Evolutionary conservation across 2,113 vertebrate species (phyloP), one percentile per base, ranked within the genome.

Genomic region (Ramphastos sulfuratus): DNA sequence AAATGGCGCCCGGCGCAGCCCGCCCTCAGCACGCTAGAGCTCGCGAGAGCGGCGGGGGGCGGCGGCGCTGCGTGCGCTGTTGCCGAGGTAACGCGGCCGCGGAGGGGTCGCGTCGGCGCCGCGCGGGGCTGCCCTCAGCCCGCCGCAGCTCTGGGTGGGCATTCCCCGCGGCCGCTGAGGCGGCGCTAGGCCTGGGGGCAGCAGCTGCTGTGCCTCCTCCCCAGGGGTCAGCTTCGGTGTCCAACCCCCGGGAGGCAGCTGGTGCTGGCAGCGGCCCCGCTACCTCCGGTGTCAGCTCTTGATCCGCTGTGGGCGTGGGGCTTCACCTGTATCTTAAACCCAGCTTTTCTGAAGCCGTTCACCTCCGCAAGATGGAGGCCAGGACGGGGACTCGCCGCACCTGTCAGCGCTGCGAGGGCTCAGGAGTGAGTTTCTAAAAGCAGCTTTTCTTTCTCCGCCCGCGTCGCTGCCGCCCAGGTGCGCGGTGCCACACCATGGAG

Each of bases 401-500:
- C 2, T 8, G 23, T 4, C 58, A 8, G 60, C 23, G 31, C 54
- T 8, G 39, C 1, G 33, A 24, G 30, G 23, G 31, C 20, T 15
- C 44, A 1, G 15, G 60, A 44, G 50, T 2, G 15, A 25, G 9
- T 18, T 8, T 20, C 85, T 89, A 46, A 73, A 79, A 61, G 6
- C 70, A 16, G 63, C 64, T 56, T 66, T 72, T 65, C 28, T 69
- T 28, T 48, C 50, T 52, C 50, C 28, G 2, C 25, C 33, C 8
- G 0, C 50, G 35, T 81, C 70, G 35, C 31, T 39, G 55, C 44
- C 12, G 8, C 37, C 25, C 87, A 97, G 97, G 96, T 55, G 76
- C 92, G 6, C 98, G 97, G 78, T 97, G 96, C 94, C 98, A 98
- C 59, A 87, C 98, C 98, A 98, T 98, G 87, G 98, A 99, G 92